Evolutionary conservation across 2,888 invertebrate genomes (phyloP).

Genomic region (Eristalis pertinax): DNA sequence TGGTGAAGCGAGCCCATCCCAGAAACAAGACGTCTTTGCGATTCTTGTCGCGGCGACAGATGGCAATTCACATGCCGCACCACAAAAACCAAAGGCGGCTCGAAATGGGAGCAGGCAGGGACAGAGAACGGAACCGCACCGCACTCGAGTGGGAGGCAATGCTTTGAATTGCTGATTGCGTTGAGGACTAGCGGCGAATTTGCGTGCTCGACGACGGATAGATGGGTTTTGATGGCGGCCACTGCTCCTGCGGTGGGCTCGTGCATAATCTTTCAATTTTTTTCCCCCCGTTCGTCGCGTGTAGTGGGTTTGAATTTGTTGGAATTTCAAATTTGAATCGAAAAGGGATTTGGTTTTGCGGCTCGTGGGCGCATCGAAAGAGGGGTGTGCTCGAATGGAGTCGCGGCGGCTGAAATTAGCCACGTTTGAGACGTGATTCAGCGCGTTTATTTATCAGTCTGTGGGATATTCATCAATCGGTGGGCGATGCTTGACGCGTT

Average conservation of each 20-base stretch:
- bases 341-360: neutral
- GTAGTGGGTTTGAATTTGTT: neutral
- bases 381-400: neutral
- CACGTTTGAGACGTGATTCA: neutral
- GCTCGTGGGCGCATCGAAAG: too few relatives aligned
- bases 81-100: neutral
- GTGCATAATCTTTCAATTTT: neutral
- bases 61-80: conserved; percentile 39
- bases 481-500: neutral
- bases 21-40: conserved; percentile 19
- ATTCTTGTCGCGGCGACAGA: conserved; percentile 24
- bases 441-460: too few relatives aligned
- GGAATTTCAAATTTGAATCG: neutral
- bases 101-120: conserved; percentile 11
- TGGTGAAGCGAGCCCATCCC: neutral
- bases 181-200: neutral
- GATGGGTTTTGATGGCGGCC: neutral
- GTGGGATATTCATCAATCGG: neutral
- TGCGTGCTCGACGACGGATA: neutral
- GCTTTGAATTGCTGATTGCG: conserved; percentile 54
- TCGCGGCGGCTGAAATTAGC: neutral
- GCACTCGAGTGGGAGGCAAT: neutral
- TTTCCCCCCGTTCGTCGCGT: neutral
- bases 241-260: neutral
- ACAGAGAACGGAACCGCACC: neutral